A percentile compares a stretch with the other conserved stretches of the same genome.
Conservation (phyloP, 2,113 vertebrate species). For the Formicarius rufipectus region DNA sequence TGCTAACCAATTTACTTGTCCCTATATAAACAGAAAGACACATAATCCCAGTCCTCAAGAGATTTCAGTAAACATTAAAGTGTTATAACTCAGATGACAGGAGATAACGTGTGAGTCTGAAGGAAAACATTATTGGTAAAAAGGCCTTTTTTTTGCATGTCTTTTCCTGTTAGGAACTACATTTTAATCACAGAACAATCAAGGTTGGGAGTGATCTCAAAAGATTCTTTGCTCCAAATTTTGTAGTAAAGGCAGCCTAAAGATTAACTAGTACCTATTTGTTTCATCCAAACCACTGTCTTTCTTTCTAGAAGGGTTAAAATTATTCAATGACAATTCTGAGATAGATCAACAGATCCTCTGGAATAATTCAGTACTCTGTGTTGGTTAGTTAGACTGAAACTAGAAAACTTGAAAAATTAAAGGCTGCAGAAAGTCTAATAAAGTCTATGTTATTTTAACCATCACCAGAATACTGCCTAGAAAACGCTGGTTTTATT, state of each 20-base stretch:
- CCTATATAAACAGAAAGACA: not conserved
- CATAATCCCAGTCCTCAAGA: not conserved
- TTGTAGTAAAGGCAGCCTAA: not conserved
- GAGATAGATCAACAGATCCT: not conserved
- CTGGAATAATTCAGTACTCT: not conserved
- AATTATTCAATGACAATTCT: not conserved
- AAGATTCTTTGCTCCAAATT: not conserved
- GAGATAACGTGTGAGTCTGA: not conserved
- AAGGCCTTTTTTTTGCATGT: not conserved
- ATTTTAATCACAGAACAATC: not conserved
- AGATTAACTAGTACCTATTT: not conserved
- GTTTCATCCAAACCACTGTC: not conserved
- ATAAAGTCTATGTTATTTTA: not conserved
- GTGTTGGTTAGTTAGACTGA: not conserved
- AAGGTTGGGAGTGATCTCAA: fast-evolving
- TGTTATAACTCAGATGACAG: not conserved
- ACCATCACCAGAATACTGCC: not conserved
- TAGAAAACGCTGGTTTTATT: not conserved
- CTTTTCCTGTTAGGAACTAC: not conserved
- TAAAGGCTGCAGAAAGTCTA: not conserved
- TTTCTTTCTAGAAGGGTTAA: not conserved
- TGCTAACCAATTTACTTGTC: not conserved
- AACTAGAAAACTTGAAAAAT: not conserved
- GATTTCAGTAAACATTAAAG: not conserved
- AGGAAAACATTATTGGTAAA: not conserved